phyloP scores from a whole-genome alignment of 2,113 vertebrate species.

The Istiophorus platypterus region DNA sequence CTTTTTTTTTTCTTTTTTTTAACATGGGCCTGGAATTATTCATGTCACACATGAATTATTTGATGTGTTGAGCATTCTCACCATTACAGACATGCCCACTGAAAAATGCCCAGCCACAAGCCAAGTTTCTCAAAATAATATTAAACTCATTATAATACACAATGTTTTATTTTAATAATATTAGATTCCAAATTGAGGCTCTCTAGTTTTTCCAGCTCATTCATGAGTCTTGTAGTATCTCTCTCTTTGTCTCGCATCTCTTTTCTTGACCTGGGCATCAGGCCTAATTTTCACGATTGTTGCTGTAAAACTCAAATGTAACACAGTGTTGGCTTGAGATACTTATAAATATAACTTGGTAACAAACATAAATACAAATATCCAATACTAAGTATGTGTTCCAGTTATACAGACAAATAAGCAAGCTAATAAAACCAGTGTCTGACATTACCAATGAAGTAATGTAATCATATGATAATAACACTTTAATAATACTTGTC shows the following conservation, averaged over 20 bases:
- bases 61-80: not conserved
- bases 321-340: not conserved
- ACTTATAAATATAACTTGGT: not conserved
- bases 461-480: not conserved
- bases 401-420: conserved; percentile 5
- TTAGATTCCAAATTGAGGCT: not conserved
- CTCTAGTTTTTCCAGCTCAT: not conserved
- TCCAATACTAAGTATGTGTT: not conserved
- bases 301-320: not conserved
- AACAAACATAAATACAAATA: conserved; percentile 3
- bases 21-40: too few species aligned
- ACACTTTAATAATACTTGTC: not conserved
- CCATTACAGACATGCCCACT: not conserved
- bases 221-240: not conserved
- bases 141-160: not conserved
- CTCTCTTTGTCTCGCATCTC: not conserved
- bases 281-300: not conserved
- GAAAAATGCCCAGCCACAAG: not conserved
- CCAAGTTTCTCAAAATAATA: conserved; percentile 5
- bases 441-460: not conserved
- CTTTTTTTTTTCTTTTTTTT: too few species aligned
- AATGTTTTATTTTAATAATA: not conserved
- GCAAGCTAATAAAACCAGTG: conserved; percentile 6
- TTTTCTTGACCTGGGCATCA: not conserved
- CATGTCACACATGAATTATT: conserved; percentile 4